Percentiles rank a stretch among this genome's conserved stretches.
Evolutionary conservation across 2,888 invertebrate species (phyloP).

Genomic region (Morinoia aosen): DNA sequence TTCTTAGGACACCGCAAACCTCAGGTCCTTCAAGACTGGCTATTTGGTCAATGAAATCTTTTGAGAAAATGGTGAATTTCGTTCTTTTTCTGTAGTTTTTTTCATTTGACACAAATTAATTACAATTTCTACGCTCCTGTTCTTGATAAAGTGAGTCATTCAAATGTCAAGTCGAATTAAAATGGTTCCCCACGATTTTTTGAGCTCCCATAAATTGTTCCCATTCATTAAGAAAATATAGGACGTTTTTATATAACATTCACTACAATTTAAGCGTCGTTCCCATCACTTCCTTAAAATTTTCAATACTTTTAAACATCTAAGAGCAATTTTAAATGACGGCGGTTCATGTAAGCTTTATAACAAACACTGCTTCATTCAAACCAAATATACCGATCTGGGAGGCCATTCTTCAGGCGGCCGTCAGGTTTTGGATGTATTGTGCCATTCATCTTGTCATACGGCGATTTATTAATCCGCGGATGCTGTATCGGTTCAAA

Average conservation of each 20-base stretch:
- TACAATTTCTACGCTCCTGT: not conserved
- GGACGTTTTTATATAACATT: not conserved
- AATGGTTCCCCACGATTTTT: not conserved
- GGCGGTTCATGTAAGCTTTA: conserved; percentile 27
- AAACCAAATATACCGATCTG: conserved; percentile 53
- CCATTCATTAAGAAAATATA: not conserved
- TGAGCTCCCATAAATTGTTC: not conserved
- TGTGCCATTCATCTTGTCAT: conserved; percentile 54
- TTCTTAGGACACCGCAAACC: conserved; percentile 6
- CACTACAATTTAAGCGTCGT: not conserved
- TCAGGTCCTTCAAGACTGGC: conserved; percentile 28
- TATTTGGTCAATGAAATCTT: conserved; percentile 22
- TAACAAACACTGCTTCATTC: conserved; percentile 53
- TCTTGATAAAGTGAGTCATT: not conserved
- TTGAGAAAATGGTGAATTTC: not conserved
- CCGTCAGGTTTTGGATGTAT: conserved; percentile 54
- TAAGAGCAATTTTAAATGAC: conserved; percentile 12
- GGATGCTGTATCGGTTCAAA: conserved; percentile 51
- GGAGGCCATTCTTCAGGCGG: conserved; percentile 44
- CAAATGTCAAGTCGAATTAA: not conserved
- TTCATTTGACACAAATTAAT: not conserved
- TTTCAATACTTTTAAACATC: conserved; percentile 1
- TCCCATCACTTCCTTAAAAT: not conserved
- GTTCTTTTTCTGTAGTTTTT: not conserved
- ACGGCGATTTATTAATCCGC: conserved; percentile 51